Evolutionary conservation across 92 coral and sea anemone species (phyloP).

Genomic region (Palythoa heliodiscus): DNA sequence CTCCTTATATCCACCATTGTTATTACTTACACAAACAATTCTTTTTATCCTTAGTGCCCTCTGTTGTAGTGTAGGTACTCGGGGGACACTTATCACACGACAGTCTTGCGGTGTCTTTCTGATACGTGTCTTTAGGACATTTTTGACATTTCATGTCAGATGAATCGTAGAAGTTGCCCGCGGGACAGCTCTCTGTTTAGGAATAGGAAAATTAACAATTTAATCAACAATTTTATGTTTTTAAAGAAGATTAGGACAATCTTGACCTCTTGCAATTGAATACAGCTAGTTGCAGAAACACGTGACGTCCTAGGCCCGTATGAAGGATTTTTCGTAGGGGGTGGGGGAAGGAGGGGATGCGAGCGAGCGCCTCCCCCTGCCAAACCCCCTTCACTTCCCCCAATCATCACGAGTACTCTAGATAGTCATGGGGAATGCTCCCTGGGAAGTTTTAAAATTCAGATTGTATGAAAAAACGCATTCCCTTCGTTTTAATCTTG

Average conservation of each 20-base stretch:
- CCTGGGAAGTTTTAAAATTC: no score
- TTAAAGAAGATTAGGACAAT: neutral
- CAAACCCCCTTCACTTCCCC: no score
- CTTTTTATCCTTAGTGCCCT: constrained; percentile 62
- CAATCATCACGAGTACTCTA: no score
- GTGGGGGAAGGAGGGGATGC: no score
- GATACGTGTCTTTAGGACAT: constrained; percentile 81
- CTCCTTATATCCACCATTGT: neutral
- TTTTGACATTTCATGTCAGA: constrained; percentile 50
- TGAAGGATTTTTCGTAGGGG: no score
- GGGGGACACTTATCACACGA: constrained; percentile 73
- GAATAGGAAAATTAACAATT: neutral
- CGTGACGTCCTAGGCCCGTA: no score
- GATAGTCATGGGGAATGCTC: no score
- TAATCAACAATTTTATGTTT: neutral
- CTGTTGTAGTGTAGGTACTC: constrained; percentile 57
- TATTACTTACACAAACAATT: constrained; percentile 78
- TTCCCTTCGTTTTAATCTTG: no score
- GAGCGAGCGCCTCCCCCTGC: no score
- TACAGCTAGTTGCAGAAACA: neutral
- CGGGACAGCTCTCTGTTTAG: constrained; percentile 80
- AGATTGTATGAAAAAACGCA: no score
- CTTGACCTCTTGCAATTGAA: neutral
- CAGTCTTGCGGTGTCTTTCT: constrained; percentile 62
- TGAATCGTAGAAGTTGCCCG: constrained; percentile 73